Base-by-base conservation (phyloP, 2,888 invertebrate genomes). In the Tineola bisselliella region DNA sequence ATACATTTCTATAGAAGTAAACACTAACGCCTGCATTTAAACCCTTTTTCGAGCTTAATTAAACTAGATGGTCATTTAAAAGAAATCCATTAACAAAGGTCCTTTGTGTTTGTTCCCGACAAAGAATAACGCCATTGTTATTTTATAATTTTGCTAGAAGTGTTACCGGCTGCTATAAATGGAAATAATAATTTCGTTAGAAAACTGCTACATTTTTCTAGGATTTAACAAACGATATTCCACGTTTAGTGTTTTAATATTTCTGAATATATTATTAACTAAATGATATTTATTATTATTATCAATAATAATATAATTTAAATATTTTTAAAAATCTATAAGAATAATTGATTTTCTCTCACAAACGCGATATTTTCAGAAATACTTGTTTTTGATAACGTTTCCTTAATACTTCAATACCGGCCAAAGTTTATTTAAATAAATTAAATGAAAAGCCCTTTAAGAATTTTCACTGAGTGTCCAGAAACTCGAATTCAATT, bases 171-270 rank as follows among this genome's bases (percentile, higher is more conserved):
- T 68, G 63, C 66, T 68, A 65, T 66, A 68, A 68, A 69, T 63
- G 65, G 65, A 66, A 70, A 72, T 69, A 31, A 70, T 68, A 70
- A 74, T 70, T 71, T 69, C 68, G 66, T 69, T 69, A 64, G 64
- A 65, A 61, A 65, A 38, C 38, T 38, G 11, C 5, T 12, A 6
- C 5, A 38, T 38, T 38, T 38, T 38, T 38, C 10, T n/a, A 25
- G 25, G 25, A 4, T 25, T 25, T 6, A 2, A 4, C 25, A 25
- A 25, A 25, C 25, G 25, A 25, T 25, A 6, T 25, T 6, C 4
- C 6, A 25, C 25, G 2, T n/a, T n/a, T n/a, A n/a, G n/a, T n/a
- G n/a, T n/a, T n/a, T n/a, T n/a, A n/a, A n/a, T n/a, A n/a, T n/a
- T n/a, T n/a, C n/a, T n/a, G n/a, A n/a, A n/a, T n/a, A n/a, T 25